A percentile compares a stretch with the other conserved stretches of the same genome.
phyloP scores from a whole-genome alignment of 2,113 vertebrate genomes.

The Corynorhinus townsendii region DNA sequence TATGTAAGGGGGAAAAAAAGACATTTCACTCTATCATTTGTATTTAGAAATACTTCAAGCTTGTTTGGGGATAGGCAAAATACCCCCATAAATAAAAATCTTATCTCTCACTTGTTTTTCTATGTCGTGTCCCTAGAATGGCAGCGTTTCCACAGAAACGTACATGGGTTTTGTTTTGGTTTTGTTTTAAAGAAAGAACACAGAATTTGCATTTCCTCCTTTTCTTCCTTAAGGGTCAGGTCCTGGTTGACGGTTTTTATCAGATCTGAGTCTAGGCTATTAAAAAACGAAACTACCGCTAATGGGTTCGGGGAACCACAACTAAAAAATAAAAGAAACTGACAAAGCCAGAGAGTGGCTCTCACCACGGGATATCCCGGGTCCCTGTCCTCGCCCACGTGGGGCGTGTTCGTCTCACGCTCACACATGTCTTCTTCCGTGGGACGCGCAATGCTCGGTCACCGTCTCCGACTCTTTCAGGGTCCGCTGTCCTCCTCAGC shows the following conservation, averaged over 20 bases:
- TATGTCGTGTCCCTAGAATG: not conserved
- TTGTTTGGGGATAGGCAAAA: not conserved
- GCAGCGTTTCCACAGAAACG: not conserved
- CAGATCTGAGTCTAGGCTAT: not conserved
- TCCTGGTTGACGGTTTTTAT: not conserved
- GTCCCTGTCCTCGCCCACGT: no score
- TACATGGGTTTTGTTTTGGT: no score
- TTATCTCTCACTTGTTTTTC: not conserved
- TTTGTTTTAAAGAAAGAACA: not conserved
- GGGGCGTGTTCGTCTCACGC: rapidly evolving
- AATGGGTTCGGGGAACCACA: not conserved
- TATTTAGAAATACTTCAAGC: not conserved
- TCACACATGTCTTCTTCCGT: no score
- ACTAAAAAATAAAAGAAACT: not conserved
- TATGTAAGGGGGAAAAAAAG: not conserved
- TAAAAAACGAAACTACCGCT: not conserved
- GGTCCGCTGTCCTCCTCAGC: not conserved
- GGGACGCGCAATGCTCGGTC: no score
- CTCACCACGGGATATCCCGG: rapidly evolving
- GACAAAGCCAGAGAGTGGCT: not conserved
- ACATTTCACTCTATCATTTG: not conserved
- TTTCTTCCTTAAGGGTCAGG: not conserved
- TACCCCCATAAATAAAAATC: not conserved
- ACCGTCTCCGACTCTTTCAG: not conserved
- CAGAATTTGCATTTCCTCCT: not conserved